A percentile compares a stretch with the other conserved stretches of the same genome.
Evolutionary conservation across 2,888 invertebrate species (phyloP).

Genomic region (Lymantria dispar): DNA sequence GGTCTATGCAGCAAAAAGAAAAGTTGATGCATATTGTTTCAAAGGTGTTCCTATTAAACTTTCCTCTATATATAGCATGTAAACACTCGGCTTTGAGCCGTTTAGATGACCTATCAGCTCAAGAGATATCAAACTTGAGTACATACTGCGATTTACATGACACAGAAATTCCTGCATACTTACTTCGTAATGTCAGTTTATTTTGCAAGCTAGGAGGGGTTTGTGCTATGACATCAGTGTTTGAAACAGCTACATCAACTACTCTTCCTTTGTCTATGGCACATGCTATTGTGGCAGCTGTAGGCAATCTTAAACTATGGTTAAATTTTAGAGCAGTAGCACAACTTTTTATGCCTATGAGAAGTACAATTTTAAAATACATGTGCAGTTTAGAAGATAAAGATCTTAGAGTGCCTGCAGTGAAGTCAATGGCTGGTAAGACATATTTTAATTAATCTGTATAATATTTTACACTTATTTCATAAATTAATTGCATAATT

Average conservation of each 20-base stretch:
- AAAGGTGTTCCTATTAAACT: conserved; percentile 93
- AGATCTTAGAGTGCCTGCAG: conserved; percentile 93
- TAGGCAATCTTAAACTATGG: conserved; percentile 96
- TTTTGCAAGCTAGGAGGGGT: conserved; percentile 96
- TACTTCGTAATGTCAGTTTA: conserved; percentile 94
- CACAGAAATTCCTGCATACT: conserved; percentile 94
- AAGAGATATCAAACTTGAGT: conserved; percentile 90
- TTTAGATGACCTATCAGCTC: conserved; percentile 91
- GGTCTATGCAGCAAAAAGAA: conserved; percentile 93
- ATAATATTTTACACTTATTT: background rate
- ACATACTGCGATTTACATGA: conserved; percentile 96
- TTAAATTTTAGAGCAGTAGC: conserved; percentile 95
- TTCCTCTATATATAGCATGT: conserved; percentile 93
- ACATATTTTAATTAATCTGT: background rate
- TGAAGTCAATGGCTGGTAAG: conserved; percentile 95
- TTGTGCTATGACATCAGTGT: conserved; percentile 92
- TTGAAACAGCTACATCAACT: conserved; percentile 88
- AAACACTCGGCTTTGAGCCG: conserved; percentile 92
- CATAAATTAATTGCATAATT: background rate
- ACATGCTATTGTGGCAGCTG: conserved; percentile 94
- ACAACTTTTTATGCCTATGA: conserved; percentile 93
- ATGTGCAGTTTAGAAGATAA: conserved; percentile 97
- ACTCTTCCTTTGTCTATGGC: conserved; percentile 93
- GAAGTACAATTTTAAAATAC: conserved; percentile 93
- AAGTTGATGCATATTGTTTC: conserved; percentile 93